Base-by-base conservation (phyloP, 2,888 invertebrate species). In the Lochmaea capreae region DNA sequence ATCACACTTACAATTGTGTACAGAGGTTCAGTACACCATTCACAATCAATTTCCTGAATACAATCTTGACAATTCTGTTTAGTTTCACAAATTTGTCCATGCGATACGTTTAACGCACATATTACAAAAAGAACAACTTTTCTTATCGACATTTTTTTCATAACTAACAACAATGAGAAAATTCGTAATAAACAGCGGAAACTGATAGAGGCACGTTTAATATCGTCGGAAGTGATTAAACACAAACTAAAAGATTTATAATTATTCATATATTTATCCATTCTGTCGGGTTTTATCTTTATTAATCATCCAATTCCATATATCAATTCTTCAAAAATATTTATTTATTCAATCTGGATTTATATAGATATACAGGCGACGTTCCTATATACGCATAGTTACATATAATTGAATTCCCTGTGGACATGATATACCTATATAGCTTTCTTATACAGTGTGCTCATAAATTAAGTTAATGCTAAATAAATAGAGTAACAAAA, bases 21-120 rank as follows among this genome's bases (percentile, higher is more conserved):
- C n/a, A 16, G 6, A 3, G 59, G 67, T 9, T 72, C 33, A 0
- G 86, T 85, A 79, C 90, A 90, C 90, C 90, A 90, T 67, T 85
- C 84, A 81, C 90, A 90, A 49, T 82, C 85, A 1, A 86, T 81
- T 62, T 87, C 87, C 78, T 86, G 87, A 58, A 89, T 84, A 76
- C 90, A 90, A 22, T 84, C 85, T n/a, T 84, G 79, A 77, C 90
- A 90, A 2, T 84, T 86, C 76, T 86, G 85, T 75, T 87, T 87
- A 0, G 84, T 81, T 71, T 75, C 74, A 71, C 80, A 77, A 62
- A 43, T 46, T 71, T 71, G 57, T n/a, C 57, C 65, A n/a, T 6
- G n/a, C 14, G 33, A 26, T 16, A 71, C 9, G 11, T 11, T 49
- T n/a, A 67, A 1, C 33, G 39, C 46, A n/a, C 12, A 22, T 16